Conservation (phyloP, 2,113 vertebrate species). For the Helogale parvula region DNA sequence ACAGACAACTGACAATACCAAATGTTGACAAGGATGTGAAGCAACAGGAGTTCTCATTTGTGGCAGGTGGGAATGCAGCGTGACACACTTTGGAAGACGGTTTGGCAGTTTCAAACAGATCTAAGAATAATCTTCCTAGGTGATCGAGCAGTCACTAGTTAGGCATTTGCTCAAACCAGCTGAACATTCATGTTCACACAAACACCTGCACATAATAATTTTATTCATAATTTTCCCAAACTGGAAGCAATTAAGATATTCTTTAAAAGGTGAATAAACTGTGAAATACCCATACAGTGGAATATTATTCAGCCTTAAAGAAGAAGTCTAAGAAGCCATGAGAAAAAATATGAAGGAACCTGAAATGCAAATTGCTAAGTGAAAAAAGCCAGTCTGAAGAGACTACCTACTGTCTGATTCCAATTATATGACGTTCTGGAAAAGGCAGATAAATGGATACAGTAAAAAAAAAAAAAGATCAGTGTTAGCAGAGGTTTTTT, state of each 20-base stretch:
- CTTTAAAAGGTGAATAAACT: neutral
- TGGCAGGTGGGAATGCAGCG: neutral
- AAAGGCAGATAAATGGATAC: neutral
- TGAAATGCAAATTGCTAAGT: neutral
- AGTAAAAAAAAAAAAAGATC: neutral
- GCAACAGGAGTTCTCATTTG: neutral
- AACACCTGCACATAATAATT: neutral
- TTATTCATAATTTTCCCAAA: neutral
- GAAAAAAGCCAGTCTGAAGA: neutral
- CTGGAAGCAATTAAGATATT: neutral
- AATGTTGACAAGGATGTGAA: neutral
- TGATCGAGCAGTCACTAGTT: neutral
- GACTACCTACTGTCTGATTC: neutral
- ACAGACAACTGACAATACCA: neutral
- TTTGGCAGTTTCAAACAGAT: neutral
- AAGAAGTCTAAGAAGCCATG: neutral
- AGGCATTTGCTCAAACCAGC: neutral
- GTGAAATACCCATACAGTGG: neutral
- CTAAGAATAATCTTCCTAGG: neutral
- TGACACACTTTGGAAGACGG: neutral
- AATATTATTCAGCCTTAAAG: neutral
- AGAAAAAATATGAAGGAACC: neutral
- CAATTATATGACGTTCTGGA: neutral
- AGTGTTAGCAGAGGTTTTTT: neutral
- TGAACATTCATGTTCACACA: neutral